Conservation (phyloP, 1,140 invertebrate species). For the Proctacanthus coquilletti region DNA sequence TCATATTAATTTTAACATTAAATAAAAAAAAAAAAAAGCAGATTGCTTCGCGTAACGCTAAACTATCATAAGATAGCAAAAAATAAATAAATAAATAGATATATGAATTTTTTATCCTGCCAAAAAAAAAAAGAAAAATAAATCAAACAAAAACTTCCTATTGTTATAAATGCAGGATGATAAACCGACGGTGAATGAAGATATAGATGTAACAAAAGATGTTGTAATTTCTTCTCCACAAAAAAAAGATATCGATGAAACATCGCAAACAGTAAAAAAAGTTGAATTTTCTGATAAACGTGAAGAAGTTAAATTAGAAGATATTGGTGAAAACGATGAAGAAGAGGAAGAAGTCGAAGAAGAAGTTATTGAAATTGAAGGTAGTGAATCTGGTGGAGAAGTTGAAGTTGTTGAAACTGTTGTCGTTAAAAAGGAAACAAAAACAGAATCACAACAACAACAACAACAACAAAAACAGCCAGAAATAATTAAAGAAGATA, state of each 20-base stretch:
- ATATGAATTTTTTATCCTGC: too few species aligned
- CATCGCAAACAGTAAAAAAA: not conserved
- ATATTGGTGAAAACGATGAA: not conserved
- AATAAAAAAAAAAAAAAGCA: too few species aligned
- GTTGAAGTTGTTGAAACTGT: not conserved
- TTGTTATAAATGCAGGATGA: not conserved
- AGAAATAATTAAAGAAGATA: not conserved
- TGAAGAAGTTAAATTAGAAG: not conserved
- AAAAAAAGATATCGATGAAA: not conserved
- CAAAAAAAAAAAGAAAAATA: too few species aligned
- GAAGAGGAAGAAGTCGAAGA: constrained; percentile 1
- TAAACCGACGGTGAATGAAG: not conserved
- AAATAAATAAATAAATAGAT: too few species aligned
- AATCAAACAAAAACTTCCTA: not conserved
- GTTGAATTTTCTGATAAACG: too few species aligned
- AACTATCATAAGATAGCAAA: too few species aligned
- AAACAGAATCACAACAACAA: not conserved
- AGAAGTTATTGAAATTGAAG: too few species aligned
- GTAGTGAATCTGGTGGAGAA: too few species aligned
- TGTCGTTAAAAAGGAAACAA: not conserved
- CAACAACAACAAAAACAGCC: too few species aligned
- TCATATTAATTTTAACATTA: too few species aligned
- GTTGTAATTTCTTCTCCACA: not conserved
- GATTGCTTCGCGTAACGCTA: too few species aligned
- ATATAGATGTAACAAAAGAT: not conserved